Conservation (phyloP, 2,888 invertebrate species). For the Stenurella melanura region DNA sequence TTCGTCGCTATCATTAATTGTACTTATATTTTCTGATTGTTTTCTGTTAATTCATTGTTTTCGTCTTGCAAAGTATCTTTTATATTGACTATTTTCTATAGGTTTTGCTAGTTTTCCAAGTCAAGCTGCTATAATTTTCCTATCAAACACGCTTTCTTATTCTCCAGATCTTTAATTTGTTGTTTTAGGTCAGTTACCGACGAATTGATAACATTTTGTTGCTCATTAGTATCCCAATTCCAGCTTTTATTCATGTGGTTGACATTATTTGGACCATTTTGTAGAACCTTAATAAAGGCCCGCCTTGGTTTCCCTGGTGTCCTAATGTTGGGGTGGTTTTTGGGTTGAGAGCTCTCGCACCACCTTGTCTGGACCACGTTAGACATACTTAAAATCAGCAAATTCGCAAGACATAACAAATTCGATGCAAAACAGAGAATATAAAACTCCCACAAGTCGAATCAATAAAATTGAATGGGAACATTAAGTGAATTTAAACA, state of each 20-base stretch:
- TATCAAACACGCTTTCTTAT: constrained; percentile 67
- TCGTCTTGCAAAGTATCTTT: constrained; percentile 69
- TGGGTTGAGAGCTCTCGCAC: too few species aligned
- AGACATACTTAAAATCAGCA: too few species aligned
- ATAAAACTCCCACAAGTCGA: too few species aligned
- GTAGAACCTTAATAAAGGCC: too few species aligned
- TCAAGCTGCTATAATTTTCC: constrained; percentile 66
- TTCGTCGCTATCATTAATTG: too few species aligned
- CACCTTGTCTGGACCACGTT: too few species aligned
- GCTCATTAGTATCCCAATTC: constrained; percentile 46
- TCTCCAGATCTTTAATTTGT: constrained; percentile 64
- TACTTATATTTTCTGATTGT: constrained; percentile 75
- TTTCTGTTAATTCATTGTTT: constrained; percentile 70
- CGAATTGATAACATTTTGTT: constrained; percentile 36
- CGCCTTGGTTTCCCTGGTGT: too few species aligned
- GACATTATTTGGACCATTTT: constrained; percentile 46
- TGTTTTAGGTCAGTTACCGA: constrained; percentile 64
- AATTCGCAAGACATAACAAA: too few species aligned
- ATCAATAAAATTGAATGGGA: too few species aligned
- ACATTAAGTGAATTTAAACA: too few species aligned
- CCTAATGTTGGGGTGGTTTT: too few species aligned
- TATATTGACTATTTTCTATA: constrained; percentile 67
- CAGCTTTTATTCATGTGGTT: constrained; percentile 40
- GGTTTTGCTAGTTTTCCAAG: constrained; percentile 70
- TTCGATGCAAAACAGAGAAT: too few species aligned